Evolutionary conservation across 2,888 invertebrate genomes (phyloP).

Genomic region (Mycalesis mineus): DNA sequence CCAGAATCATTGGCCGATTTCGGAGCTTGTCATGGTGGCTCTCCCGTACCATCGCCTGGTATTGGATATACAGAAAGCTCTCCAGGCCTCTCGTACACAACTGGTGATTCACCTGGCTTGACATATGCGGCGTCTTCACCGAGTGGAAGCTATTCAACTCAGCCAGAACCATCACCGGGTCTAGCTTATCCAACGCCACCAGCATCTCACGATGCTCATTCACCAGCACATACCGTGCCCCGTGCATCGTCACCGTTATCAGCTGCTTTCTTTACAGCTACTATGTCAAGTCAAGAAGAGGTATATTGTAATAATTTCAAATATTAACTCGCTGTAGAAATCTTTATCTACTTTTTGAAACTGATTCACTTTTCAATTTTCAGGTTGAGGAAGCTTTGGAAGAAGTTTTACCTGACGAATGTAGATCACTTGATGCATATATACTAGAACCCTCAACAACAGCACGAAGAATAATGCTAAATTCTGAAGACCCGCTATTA

Average conservation of each 20-base stretch:
- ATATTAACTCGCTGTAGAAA: too few relatives aligned
- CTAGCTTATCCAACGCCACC: constrained; percentile 92
- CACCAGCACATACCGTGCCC: constrained; percentile 80
- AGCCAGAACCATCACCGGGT: constrained; percentile 80
- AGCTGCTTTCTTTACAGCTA: constrained; percentile 89
- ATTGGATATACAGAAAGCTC: constrained; percentile 66
- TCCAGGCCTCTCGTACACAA: constrained; percentile 88
- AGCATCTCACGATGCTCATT: constrained; percentile 90
- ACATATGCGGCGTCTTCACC: constrained; percentile 65
- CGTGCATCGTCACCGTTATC: constrained; percentile 89
- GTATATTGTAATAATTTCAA: constrained; percentile 38
- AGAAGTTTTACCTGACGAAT: constrained; percentile 89
- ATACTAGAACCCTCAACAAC: constrained; percentile 82
- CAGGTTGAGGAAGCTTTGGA: constrained; percentile 89
- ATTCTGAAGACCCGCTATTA: constrained; percentile 89
- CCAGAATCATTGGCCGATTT: constrained; percentile 90
- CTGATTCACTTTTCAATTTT: constrained; percentile 1
- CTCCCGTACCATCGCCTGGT: constrained; percentile 74
- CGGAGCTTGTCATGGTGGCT: constrained; percentile 85
- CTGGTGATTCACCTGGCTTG: constrained; percentile 73
- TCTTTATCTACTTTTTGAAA: not conserved
- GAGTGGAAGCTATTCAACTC: constrained; percentile 62
- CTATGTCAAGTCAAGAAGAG: constrained; percentile 91
- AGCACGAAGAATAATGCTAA: constrained; percentile 91
- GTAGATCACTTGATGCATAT: constrained; percentile 79